Conservation (phyloP, 1,140 invertebrate species). For the Drosophila bipectinata region DNA sequence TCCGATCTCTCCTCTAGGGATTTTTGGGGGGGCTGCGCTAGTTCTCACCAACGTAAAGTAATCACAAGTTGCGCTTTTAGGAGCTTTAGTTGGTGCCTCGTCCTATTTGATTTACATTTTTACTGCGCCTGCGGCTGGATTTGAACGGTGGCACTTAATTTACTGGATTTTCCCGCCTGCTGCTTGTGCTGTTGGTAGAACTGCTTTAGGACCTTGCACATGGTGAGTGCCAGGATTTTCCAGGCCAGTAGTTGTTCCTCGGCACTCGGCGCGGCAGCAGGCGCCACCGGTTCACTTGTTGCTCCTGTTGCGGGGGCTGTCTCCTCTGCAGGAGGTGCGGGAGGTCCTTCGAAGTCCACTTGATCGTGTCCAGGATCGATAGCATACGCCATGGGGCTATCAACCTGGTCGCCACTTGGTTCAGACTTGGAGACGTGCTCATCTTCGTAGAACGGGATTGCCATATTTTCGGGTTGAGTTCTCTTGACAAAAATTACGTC, state of each 20-base stretch:
- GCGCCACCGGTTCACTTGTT: constrained; percentile 53
- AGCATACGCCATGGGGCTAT: constrained; percentile 46
- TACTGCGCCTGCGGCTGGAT: constrained; percentile 72
- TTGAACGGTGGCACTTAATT: constrained; percentile 65
- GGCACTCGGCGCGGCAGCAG: constrained; percentile 36
- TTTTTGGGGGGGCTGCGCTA: constrained; percentile 54
- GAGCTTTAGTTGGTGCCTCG: constrained; percentile 48
- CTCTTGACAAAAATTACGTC: constrained; percentile 42
- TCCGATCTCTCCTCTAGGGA: background rate
- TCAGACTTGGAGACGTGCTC: constrained; percentile 35
- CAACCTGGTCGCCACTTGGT: constrained; percentile 67
- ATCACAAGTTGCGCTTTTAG: constrained; percentile 78
- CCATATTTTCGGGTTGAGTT: constrained; percentile 43
- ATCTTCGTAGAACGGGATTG: constrained; percentile 77
- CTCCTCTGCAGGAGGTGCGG: constrained; percentile 2
- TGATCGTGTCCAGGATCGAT: constrained; percentile 49
- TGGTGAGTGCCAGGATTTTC: constrained; percentile 75
- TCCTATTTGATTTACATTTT: constrained; percentile 15
- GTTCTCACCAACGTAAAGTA: constrained; percentile 79
- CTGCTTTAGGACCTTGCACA: constrained; percentile 80
- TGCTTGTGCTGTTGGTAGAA: constrained; percentile 70
- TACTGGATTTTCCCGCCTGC: constrained; percentile 54
- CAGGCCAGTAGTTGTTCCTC: constrained; percentile 72
- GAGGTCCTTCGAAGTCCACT: constrained; percentile 65
- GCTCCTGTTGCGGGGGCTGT: constrained; percentile 10